These are phyloP conservation scores for Drosophila orena DNA, from an alignment of 1,140 invertebrate genomes.

Conservation along the genomic window DNA sequence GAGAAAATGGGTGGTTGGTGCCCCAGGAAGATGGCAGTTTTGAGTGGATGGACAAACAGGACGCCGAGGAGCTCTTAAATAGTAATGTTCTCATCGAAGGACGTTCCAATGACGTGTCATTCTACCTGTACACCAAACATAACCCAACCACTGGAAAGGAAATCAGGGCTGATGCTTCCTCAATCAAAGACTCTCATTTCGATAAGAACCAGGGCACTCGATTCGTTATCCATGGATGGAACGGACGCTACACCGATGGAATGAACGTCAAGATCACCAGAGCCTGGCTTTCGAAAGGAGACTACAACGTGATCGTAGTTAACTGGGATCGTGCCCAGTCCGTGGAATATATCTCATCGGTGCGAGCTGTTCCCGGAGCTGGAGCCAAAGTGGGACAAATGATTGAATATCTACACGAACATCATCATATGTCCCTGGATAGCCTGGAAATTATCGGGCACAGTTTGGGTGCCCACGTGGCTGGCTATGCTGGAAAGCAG, in stretches of 20 bases:
- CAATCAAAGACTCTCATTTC: constrained; percentile 56
- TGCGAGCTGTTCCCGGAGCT: constrained; percentile 85
- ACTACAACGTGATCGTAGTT: constrained; percentile 86
- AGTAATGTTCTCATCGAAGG: neutral
- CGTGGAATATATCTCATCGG: constrained; percentile 85
- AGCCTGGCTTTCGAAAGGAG: constrained; percentile 84
- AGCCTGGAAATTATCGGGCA: constrained; percentile 65
- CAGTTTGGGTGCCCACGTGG: constrained; percentile 85
- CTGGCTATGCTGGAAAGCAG: constrained; percentile 86
- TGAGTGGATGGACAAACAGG: constrained; percentile 45
- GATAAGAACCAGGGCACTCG: constrained; percentile 62
- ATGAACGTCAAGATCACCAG: constrained; percentile 60
- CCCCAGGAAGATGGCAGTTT: constrained; percentile 38
- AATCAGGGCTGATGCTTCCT: constrained; percentile 31
- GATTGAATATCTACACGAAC: constrained; percentile 67
- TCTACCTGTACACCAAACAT: constrained; percentile 65
- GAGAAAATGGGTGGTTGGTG: constrained; percentile 57
- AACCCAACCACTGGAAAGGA: constrained; percentile 39
- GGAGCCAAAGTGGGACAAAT: constrained; percentile 78
- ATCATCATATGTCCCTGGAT: constrained; percentile 68
- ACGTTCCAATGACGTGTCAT: constrained; percentile 50
- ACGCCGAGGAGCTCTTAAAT: constrained; percentile 31
- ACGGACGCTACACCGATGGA: constrained; percentile 25
- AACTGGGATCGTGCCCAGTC: constrained; percentile 86
- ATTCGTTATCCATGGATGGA: constrained; percentile 74